These are phyloP conservation scores for Leptopterna dolabrata DNA, from an alignment of 2,888 invertebrate genomes.

Conservation along the genomic window DNA sequence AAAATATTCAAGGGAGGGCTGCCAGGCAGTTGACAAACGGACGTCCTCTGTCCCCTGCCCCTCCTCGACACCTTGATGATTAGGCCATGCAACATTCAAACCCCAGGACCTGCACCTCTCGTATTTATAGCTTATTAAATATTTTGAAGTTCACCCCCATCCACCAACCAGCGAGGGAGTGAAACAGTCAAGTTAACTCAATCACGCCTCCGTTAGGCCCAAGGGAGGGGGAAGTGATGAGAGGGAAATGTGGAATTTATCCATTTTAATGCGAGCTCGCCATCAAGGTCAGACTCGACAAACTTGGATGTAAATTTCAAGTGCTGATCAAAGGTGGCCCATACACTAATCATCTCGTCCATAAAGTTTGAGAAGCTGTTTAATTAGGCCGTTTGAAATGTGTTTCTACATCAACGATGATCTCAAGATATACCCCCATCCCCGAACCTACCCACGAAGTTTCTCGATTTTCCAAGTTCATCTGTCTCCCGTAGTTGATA, in stretches of 20 bases:
- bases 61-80: constrained; percentile 18
- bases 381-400: too few species aligned
- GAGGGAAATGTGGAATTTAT: neutral
- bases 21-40: neutral
- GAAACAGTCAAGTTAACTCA: constrained; percentile 35
- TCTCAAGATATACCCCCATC: too few species aligned
- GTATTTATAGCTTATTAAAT: constrained; percentile 49
- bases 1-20: neutral
- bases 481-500: too few species aligned
- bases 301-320: neutral
- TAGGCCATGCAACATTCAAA: constrained; percentile 29
- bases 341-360: neutral
- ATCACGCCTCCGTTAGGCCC: constrained; percentile 5
- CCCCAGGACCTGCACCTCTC: constrained; percentile 23
- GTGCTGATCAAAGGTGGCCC: neutral
- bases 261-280: neutral
- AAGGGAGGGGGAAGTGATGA: neutral
- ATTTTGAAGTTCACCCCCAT: constrained; percentile 4
- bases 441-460: too few species aligned
- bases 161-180: neutral
- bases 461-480: too few species aligned
- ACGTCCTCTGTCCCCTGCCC: neutral
- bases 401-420: too few species aligned
- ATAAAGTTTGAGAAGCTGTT: neutral
- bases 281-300: neutral